phyloP scores from a whole-genome alignment of 2,113 vertebrate genomes.

The Siniperca knerii region DNA sequence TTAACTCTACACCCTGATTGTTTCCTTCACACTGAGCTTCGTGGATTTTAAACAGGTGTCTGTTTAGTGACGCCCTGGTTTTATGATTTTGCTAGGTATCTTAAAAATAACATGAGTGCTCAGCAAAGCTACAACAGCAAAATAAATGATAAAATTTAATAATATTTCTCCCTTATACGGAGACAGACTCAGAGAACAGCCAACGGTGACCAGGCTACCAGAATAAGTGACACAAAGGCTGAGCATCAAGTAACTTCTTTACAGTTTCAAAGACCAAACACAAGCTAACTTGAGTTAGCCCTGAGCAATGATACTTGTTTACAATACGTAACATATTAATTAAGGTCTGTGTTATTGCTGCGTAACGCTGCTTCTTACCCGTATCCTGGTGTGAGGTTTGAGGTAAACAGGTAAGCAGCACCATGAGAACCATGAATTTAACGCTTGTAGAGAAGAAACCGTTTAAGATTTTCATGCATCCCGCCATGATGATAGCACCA shows the following conservation, averaged over 20 bases:
- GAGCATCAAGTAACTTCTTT: background rate
- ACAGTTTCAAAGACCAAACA: conserved; percentile 12
- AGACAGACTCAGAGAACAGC: background rate
- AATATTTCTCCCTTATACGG: background rate
- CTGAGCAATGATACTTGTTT: background rate
- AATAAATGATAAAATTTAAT: too few relatives aligned
- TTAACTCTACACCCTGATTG: background rate
- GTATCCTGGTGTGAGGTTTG: conserved; percentile 42
- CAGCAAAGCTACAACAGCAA: background rate
- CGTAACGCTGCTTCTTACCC: conserved; percentile 68
- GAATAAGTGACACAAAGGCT: background rate
- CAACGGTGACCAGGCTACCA: too few relatives aligned
- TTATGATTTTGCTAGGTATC: background rate
- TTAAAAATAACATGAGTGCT: background rate
- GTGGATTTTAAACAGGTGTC: background rate
- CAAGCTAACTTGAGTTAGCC: conserved; percentile 67
- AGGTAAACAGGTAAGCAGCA: conserved; percentile 51
- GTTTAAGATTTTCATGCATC: conserved; percentile 87
- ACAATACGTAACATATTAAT: background rate
- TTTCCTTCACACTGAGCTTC: background rate
- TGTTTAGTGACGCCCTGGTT: background rate
- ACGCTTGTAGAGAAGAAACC: background rate
- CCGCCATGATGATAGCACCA: conserved; percentile 86
- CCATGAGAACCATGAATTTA: conserved; percentile 15
- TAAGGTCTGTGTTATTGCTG: background rate